These are phyloP conservation scores for Anarrhichthys ocellatus DNA, from an alignment of 2,113 vertebrate genomes.

Conservation along the genomic window DNA sequence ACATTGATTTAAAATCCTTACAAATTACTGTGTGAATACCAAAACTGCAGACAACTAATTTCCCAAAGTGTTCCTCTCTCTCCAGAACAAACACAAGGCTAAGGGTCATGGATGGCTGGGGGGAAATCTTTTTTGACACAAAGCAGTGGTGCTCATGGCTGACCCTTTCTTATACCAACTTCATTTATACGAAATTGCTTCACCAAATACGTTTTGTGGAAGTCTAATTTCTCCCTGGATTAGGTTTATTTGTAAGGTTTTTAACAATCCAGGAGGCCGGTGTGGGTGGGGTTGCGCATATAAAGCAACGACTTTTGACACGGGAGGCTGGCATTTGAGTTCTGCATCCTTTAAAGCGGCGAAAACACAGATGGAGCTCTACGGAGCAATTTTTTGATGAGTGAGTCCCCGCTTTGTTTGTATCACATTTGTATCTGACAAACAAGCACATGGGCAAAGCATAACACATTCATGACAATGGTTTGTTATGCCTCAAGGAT, in stretches of 20 bases:
- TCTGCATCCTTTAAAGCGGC: not conserved
- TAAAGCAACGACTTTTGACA: not conserved
- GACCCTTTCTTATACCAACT: not conserved
- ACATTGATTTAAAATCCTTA: not conserved
- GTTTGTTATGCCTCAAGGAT: not conserved
- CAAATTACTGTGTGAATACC: not conserved
- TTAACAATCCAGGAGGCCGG: not conserved
- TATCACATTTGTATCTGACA: not conserved
- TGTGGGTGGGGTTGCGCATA: not conserved
- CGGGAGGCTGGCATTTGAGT: not conserved
- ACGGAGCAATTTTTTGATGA: not conserved
- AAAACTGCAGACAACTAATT: not conserved
- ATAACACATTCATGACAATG: not conserved
- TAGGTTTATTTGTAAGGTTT: not conserved
- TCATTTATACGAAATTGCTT: not conserved
- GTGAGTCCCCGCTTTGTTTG: not conserved
- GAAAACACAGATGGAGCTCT: not conserved
- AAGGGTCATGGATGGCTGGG: not conserved
- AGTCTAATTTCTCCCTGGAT: not conserved
- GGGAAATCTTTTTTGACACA: not conserved
- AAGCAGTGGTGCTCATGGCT: not conserved
- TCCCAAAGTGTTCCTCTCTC: not conserved
- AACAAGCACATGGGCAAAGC: not conserved
- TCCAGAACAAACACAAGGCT: conserved; percentile 1
- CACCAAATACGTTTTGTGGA: not conserved